Evolutionary conservation across 2,797 vertebrate genomes (phyloP).

Genomic region (Chrysocyon brachyurus): DNA sequence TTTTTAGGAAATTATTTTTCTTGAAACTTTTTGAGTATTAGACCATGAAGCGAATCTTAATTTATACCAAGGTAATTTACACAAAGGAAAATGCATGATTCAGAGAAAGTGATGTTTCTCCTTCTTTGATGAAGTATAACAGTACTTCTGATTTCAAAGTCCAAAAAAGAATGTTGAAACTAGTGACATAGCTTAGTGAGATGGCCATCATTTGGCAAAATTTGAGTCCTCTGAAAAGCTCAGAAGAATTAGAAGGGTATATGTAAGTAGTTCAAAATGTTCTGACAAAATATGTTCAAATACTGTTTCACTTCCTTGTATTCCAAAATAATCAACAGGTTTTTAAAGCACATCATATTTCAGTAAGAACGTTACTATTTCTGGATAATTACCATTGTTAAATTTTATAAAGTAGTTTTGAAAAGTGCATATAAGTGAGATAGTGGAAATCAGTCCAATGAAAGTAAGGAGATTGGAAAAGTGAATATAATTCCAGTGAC

Average conservation of each 20-base stretch:
- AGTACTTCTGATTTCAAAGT: conserved; percentile 65
- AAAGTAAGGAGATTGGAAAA: conserved; percentile 64
- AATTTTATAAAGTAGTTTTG: conserved; percentile 35
- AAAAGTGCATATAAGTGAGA: conserved; percentile 39
- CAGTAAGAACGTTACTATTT: background rate
- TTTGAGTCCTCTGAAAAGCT: conserved; percentile 45
- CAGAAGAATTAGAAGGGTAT: background rate
- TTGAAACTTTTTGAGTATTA: conserved; percentile 22
- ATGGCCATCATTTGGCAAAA: background rate
- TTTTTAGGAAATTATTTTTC: conserved; percentile 3
- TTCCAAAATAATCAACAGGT: conserved; percentile 20
- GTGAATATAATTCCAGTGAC: conserved; percentile 37
- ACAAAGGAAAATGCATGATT: conserved; percentile 50
- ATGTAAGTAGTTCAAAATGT: background rate
- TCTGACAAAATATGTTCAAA: conserved; percentile 42
- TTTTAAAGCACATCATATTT: conserved; percentile 44
- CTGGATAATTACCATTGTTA: background rate
- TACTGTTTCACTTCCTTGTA: conserved; percentile 76
- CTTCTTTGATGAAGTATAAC: conserved; percentile 72
- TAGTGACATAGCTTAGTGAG: background rate
- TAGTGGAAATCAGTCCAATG: conserved; percentile 30
- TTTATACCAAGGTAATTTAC: conserved; percentile 45
- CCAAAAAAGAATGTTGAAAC: background rate
- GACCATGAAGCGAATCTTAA: conserved; percentile 22
- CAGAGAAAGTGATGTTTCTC: conserved; percentile 55